A percentile compares a stretch with the other conserved stretches of the same genome.
Conservation (phyloP, 2,888 invertebrate species). For the Ptilodon capucinus region DNA sequence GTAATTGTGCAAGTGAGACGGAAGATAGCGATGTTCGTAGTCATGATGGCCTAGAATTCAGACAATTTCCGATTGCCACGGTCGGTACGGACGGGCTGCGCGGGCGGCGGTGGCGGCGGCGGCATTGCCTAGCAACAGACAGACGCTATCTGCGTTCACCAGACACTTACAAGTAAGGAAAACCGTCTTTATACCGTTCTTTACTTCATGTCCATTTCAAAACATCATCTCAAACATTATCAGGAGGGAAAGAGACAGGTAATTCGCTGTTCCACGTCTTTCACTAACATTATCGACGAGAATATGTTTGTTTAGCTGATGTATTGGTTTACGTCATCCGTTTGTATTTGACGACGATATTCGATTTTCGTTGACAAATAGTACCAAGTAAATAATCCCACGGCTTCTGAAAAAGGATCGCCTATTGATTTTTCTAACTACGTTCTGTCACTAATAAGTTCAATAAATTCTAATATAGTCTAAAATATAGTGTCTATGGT, state of each 20-base stretch:
- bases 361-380: not conserved
- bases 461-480: too few relatives aligned
- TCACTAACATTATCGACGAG: not conserved
- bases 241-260: not conserved
- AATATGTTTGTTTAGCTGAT: slow-evolving; percentile 1
- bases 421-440: not conserved
- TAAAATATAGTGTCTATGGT: too few relatives aligned
- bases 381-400: not conserved
- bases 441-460: not conserved
- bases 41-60: slow-evolving; percentile 71
- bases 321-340: not conserved
- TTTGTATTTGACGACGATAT: not conserved
- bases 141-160: slow-evolving; percentile 19
- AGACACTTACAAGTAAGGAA: slow-evolving; percentile 14
- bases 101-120: slow-evolving; percentile 31
- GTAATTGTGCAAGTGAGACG: slow-evolving; percentile 53
- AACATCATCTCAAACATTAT: not conserved
- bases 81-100: slow-evolving; percentile 35
- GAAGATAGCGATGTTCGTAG: slow-evolving; percentile 46
- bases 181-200: slow-evolving; percentile 13
- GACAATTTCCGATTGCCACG: slow-evolving; percentile 74
- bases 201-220: not conserved
- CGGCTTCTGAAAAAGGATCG: not conserved
- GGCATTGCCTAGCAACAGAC: slow-evolving; percentile 39
- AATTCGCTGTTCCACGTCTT: not conserved